These are phyloP conservation scores for Ostrea denselamellosa DNA, from an alignment of 1,140 invertebrate species.

Conservation along the genomic window DNA sequence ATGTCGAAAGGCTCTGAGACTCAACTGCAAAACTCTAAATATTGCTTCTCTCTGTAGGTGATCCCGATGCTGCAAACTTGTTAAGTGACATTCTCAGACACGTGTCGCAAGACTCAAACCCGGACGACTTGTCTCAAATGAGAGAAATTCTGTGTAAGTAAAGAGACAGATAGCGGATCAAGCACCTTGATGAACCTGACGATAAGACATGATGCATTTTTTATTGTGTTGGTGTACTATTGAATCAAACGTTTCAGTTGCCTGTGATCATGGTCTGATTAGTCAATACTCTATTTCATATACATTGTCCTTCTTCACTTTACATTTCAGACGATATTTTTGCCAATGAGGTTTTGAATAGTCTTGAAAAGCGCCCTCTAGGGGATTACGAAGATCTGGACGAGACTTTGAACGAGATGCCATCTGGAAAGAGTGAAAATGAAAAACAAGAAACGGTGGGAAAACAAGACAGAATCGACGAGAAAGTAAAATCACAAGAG, in stretches of 20 bases:
- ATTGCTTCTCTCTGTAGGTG: slow-evolving; percentile 6
- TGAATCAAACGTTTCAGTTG: no score
- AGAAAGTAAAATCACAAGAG: neutral
- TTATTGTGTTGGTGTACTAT: no score
- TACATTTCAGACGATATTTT: slow-evolving; percentile 27
- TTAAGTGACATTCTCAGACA: slow-evolving; percentile 45
- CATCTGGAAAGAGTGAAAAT: neutral
- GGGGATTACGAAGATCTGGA: slow-evolving; percentile 1
- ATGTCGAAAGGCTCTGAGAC: no score
- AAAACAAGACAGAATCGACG: neutral
- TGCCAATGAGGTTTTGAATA: slow-evolving; percentile 41
- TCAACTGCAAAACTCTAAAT: neutral
- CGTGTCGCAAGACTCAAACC: slow-evolving; percentile 43
- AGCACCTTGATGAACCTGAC: no score
- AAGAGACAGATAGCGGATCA: no score
- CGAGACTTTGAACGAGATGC: neutral
- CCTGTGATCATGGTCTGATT: no score
- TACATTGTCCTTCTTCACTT: neutral
- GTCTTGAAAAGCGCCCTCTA: slow-evolving; percentile 38
- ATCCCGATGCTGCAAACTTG: slow-evolving; percentile 47
- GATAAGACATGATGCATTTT: no score
- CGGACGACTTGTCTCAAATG: slow-evolving; percentile 51
- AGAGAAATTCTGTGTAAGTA: slow-evolving; percentile 51
- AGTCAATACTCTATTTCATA: no score
- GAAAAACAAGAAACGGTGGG: neutral